Evolutionary conservation across 1,140 invertebrate genomes (phyloP), one percentile per base, ranked within the genome.

Genomic region (Halictus rubicundus): DNA sequence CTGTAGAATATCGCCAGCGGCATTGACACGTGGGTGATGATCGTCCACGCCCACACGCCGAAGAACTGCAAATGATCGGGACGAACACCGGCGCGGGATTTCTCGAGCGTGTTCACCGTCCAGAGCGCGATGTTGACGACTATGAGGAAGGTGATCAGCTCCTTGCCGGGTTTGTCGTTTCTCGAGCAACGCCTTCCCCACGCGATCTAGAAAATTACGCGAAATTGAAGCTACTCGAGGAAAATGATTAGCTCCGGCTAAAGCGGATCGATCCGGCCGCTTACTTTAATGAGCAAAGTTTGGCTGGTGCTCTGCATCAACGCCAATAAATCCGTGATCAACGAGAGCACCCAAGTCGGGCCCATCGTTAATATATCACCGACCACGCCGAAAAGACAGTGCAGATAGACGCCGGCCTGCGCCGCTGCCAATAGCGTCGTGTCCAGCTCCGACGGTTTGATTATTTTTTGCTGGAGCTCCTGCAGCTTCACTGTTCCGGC

Each of bases 51-150:
- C 96, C 95, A 98, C 2, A 95, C 95, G 2, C 96, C 97, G 86
- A 96, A 97, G 90, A 97, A 97, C 39, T 94, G 88, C 27, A 97
- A 92, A 87, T 97, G 97, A 21, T 96, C 95, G 1, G 97, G 96
- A 52, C 96, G 94, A 66, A 97, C 97, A 66, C 96, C 96, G 0
- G 96, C 96, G n/a, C 96, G 93, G 69, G 96, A 96, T 87, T 97
- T 97, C 90, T 97, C 97, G 37, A 98, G 90, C 0, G 96, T 96
- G 84, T 97, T 97, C 2, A 97, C 96, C 16, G 96, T 95, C 97
- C 97, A 98, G 93, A 98, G 95, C 1, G 96, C 96, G 90, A 98
- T 96, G 88, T 98, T 98, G 61, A 96, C 96, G 0, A 97, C 95
- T 23, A 98, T 94, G 5, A 98, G 91, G 89, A 98, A 98, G 0